Percentiles rank a stretch among this genome's conserved stretches.
Conservation (phyloP, 2,797 vertebrate species). For the Dicrostonyx torquatus region DNA sequence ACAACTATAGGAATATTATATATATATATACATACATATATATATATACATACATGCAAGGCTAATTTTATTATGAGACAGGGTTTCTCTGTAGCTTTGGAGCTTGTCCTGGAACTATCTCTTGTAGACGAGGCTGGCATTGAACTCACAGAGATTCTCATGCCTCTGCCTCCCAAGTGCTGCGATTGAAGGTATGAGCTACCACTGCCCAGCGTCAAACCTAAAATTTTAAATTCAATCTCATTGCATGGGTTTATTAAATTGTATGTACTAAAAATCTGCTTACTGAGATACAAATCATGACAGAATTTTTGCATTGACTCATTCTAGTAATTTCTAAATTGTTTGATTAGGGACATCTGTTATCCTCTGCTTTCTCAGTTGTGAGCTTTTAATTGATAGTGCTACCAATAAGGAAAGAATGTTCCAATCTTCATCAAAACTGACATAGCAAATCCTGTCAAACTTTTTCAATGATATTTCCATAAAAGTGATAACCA, state of each 20-base stretch:
- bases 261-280: background rate
- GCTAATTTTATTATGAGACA: too few species aligned
- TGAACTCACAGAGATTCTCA: too few species aligned
- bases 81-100: too few species aligned
- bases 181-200: too few species aligned
- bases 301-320: slow-evolving; percentile 29
- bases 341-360: background rate
- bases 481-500: background rate
- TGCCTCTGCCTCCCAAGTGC: too few species aligned
- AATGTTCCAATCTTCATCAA: background rate
- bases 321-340: background rate
- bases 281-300: background rate
- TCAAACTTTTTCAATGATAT: background rate
- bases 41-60: background rate
- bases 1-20: background rate
- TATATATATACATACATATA: background rate
- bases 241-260: background rate
- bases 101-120: too few species aligned
- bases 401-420: background rate
- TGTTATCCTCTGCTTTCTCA: background rate
- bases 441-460: background rate
- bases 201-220: background rate
- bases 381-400: slow-evolving; percentile 1
- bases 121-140: too few species aligned
- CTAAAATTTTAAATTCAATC: background rate